Percentiles rank a stretch among this genome's conserved stretches.
Evolutionary conservation across 2,113 vertebrate species (phyloP).

Genomic region (Axis porcinus): DNA sequence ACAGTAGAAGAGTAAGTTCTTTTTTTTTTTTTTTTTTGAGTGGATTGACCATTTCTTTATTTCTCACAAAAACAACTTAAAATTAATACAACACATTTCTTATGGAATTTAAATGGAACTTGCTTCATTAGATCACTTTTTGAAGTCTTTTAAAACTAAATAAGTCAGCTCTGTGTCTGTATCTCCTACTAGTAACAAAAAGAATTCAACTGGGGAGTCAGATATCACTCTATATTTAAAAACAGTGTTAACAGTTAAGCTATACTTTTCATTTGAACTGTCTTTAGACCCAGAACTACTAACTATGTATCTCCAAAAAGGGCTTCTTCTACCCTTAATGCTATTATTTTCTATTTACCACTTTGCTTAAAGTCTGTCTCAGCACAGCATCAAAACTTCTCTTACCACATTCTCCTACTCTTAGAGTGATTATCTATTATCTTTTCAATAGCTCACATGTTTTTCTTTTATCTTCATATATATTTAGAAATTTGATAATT

Average conservation of each 20-base stretch:
- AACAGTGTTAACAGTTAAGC: background rate
- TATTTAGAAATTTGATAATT: background rate
- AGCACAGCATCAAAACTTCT: background rate
- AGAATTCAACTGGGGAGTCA: background rate
- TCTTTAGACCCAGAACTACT: background rate
- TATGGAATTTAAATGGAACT: conserved; percentile 30
- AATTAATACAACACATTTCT: conserved; percentile 18
- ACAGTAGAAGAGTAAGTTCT: background rate
- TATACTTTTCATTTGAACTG: background rate
- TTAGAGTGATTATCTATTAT: background rate
- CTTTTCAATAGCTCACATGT: background rate
- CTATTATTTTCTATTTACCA: background rate
- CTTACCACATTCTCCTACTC: background rate
- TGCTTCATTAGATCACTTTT: background rate
- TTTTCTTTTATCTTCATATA: background rate
- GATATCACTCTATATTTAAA: background rate
- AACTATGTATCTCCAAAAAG: background rate
- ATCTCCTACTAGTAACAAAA: conserved; percentile 1
- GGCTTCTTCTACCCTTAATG: background rate
- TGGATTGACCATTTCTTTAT: background rate
- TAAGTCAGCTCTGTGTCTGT: background rate
- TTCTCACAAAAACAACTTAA: background rate
- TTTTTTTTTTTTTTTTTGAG: background rate
- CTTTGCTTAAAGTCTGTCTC: background rate
- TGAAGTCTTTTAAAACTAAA: conserved; percentile 2